A percentile compares a stretch with the other conserved stretches of the same genome.
Evolutionary conservation across 2,113 vertebrate species (phyloP).

Genomic region (Clarias macrocephalus): DNA sequence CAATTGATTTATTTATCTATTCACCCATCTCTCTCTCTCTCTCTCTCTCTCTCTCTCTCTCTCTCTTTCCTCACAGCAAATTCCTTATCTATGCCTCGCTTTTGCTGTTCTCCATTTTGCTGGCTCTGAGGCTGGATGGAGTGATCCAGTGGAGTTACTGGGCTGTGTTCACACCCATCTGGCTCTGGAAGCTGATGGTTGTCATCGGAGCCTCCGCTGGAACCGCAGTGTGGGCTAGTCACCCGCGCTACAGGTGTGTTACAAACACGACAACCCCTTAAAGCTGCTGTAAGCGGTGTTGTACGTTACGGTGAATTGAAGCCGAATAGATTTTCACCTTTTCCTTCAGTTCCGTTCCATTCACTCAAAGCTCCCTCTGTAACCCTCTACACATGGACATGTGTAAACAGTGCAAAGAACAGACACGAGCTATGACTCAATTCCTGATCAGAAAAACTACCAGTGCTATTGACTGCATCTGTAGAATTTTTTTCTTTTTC

Average conservation of each 20-base stretch:
- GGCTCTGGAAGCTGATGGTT: slow-evolving; percentile 98
- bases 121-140: slow-evolving; percentile 89
- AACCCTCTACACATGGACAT: not conserved
- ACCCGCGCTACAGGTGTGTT: slow-evolving; percentile 93
- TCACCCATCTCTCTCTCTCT: not conserved
- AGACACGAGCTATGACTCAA: not conserved
- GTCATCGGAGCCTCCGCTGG: slow-evolving; percentile 92
- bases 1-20: not conserved
- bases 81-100: slow-evolving; percentile 97
- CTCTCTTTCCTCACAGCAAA: slow-evolving; percentile 77
- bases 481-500: not conserved
- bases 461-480: not conserved
- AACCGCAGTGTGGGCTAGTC: slow-evolving; percentile 93
- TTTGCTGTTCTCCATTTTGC: slow-evolving; percentile 93
- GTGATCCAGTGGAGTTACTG: slow-evolving; percentile 97
- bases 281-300: not conserved
- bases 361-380: not conserved
- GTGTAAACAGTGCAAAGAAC: not conserved
- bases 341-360: not conserved
- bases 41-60: not conserved
- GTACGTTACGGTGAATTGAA: not conserved
- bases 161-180: slow-evolving; percentile 96
- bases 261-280: not conserved
- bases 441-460: not conserved
- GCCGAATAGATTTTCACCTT: no score